These are phyloP conservation scores for Florisuga fusca DNA, from an alignment of 2,797 vertebrate genomes.

Conservation along the genomic window DNA sequence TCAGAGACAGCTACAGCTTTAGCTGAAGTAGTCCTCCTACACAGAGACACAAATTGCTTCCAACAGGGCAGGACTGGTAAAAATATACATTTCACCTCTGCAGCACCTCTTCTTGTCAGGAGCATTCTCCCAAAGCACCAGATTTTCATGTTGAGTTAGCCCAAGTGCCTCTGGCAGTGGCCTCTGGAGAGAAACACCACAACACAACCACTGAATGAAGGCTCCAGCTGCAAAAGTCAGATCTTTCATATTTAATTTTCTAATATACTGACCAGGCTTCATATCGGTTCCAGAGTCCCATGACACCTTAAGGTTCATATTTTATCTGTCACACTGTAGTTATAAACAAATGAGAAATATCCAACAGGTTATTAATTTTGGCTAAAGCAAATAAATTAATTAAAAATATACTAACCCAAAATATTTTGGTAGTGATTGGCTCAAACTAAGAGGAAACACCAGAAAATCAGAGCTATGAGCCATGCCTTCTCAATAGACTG, in stretches of 20 bases:
- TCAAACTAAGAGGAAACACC: background rate
- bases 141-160: background rate
- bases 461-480: background rate
- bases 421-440: background rate
- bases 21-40: background rate
- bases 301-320: background rate
- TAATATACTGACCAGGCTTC: background rate
- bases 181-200: background rate
- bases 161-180: background rate
- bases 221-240: background rate
- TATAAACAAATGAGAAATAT: background rate
- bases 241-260: background rate
- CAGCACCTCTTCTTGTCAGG: background rate
- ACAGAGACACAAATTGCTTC: background rate
- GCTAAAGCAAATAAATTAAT: background rate
- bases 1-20: background rate
- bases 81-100: background rate
- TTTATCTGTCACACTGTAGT: background rate
- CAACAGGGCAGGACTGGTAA: background rate
- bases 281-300: background rate
- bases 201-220: background rate
- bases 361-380: background rate
- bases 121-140: background rate
- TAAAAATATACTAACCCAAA: background rate
- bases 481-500: background rate